Evolutionary conservation across 2,113 vertebrate genomes (phyloP), one percentile per base, ranked within the genome.

Genomic region (Scopus umbretta): DNA sequence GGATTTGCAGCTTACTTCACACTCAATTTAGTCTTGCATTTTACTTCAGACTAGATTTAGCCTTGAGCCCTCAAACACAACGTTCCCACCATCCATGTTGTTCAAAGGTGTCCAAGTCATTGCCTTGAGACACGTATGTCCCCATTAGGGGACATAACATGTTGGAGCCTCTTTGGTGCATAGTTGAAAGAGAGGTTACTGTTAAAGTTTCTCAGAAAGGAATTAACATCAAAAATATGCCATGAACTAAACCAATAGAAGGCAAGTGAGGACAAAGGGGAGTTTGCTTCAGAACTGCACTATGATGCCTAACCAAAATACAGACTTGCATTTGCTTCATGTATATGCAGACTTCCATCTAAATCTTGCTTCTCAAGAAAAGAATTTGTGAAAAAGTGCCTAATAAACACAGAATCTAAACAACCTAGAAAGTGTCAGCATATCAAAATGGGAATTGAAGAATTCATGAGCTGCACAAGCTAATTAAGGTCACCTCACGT

Each of bases 141-240:
- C 26, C 49, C 2, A 1, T 38, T 43, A 61, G n/a, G 40, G 13
- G 14, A 50, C 8, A 19, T 42, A 34, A 47, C 0, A 1, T 40
- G 8, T 42, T 43, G 17, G 25, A 72, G 19, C 4, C 52, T 71
- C 53, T 67, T 34, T 55, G 43, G 14, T 20, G 34, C 3, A 1
- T 6, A 75, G 38, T 15, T 75, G 36, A 74, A 75, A 50, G 30
- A 40, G 14, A 50, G 4, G 22, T 19, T 68, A 43, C 6, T 0
- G 2, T 26, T 56, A 32, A 50, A 70, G 26, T 45, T 42, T 16
- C n/a, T 47, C 19, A 49, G 34, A 67, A 84, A 47, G 26, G 22
- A 84, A 80, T 42, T 53, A 84, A 68, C 30, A 67, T 3, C 42
- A 62, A 26, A 84, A 93, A 68, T 21, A 62, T 34, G 43, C 18